These are phyloP conservation scores for Apteryx owenii DNA, from an alignment of 2,113 vertebrate species.

Conservation along the genomic window DNA sequence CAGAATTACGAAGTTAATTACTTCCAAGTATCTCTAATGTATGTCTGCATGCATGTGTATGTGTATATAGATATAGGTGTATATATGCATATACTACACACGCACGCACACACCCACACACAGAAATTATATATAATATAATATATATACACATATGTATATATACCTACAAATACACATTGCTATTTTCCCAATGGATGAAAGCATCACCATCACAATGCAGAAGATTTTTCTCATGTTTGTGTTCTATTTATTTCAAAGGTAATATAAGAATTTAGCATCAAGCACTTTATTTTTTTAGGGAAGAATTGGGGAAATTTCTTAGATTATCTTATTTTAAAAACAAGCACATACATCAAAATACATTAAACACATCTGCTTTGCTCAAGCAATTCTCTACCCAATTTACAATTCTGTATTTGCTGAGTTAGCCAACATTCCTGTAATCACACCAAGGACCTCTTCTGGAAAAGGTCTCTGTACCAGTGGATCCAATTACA, in stretches of 20 bases:
- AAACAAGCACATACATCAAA: not conserved
- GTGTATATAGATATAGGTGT: not conserved
- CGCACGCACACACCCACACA: no score
- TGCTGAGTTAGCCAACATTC: not conserved
- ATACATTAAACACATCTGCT: not conserved
- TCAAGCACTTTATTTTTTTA: not conserved
- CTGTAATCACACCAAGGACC: not conserved
- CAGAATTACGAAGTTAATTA: constrained; percentile 7
- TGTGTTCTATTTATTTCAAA: not conserved
- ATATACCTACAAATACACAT: not conserved
- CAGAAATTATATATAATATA: no score
- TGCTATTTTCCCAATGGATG: not conserved
- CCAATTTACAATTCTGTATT: not conserved
- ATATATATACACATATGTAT: not conserved
- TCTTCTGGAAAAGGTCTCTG: not conserved
- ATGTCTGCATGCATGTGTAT: not conserved
- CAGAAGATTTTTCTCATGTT: not conserved
- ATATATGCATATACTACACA: not conserved
- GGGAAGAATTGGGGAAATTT: not conserved
- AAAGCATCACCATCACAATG: not conserved
- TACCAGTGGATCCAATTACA: not conserved
- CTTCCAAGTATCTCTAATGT: not conserved
- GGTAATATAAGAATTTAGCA: not conserved
- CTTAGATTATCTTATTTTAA: not conserved
- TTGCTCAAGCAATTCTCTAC: not conserved